These are phyloP conservation scores for Tineola bisselliella DNA, from an alignment of 2,888 invertebrate genomes.

Conservation along the genomic window DNA sequence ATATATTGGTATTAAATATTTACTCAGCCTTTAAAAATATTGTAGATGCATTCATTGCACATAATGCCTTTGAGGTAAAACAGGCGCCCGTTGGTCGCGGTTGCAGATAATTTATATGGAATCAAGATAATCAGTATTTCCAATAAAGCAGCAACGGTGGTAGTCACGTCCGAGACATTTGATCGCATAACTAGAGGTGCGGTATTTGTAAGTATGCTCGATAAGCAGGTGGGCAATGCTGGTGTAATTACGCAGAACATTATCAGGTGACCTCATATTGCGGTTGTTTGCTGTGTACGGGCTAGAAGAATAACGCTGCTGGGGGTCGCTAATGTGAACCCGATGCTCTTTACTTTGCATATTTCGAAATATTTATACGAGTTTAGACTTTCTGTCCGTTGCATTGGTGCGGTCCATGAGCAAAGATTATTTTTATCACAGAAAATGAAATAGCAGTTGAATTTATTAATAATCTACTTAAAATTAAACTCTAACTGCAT, in stretches of 20 bases:
- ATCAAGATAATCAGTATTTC: constrained; percentile 49
- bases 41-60: constrained; percentile 3
- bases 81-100: constrained; percentile 40
- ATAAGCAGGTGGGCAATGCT: constrained; percentile 34
- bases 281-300: constrained; percentile 25
- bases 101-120: constrained; percentile 45
- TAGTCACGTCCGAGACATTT: constrained; percentile 62
- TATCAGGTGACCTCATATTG: constrained; percentile 64
- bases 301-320: neutral
- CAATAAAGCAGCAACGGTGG: constrained; percentile 27
- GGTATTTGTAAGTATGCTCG: constrained; percentile 39
- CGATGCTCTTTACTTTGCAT: neutral
- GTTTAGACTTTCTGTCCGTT: no score
- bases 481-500: no score
- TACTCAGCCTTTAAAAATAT: neutral
- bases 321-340: neutral
- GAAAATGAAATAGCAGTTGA: no score
- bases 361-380: neutral
- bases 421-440: no score
- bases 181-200: constrained; percentile 55
- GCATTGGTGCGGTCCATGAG: no score
- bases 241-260: constrained; percentile 56
- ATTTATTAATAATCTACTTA: no score
- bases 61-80: constrained; percentile 34
- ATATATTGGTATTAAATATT: neutral